Evolutionary conservation across 30 jellyfish, hydroid and myxozoan species (phyloP).

Genomic region (Pseudorhiza aurosa): DNA sequence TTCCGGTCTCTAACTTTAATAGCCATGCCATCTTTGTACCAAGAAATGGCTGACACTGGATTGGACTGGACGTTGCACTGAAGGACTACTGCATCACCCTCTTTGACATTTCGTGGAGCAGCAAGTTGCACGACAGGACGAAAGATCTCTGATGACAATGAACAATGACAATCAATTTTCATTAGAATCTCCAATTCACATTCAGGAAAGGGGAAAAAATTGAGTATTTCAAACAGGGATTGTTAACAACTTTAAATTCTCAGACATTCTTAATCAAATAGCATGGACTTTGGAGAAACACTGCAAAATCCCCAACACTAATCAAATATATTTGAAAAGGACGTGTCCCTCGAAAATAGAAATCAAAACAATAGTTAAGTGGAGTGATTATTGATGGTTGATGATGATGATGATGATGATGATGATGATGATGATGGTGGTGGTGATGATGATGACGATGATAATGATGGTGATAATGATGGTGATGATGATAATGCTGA

Average conservation of each 20-base stretch:
- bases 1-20: constrained; percentile 8
- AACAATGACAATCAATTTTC: background rate
- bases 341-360: no score
- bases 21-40: constrained; percentile 66
- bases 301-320: no score
- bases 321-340: no score
- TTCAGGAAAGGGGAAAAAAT: background rate
- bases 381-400: no score
- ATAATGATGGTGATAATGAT: background rate
- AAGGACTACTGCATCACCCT: constrained; percentile 56
- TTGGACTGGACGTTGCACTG: constrained; percentile 75
- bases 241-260: background rate
- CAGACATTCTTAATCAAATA: no score
- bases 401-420: background rate
- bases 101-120: background rate
- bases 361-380: no score
- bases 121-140: constrained; percentile 33
- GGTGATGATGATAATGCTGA: background rate
- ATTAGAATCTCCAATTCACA: background rate
- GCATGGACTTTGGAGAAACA: no score
- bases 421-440: background rate
- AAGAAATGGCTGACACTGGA: constrained; percentile 72
- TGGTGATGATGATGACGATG: background rate
- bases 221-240: background rate
- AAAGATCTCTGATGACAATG: constrained; percentile 12